Conservation (phyloP, 37 sponge, comb jelly and placozoan species). For the Hexactinellida sp. region DNA sequence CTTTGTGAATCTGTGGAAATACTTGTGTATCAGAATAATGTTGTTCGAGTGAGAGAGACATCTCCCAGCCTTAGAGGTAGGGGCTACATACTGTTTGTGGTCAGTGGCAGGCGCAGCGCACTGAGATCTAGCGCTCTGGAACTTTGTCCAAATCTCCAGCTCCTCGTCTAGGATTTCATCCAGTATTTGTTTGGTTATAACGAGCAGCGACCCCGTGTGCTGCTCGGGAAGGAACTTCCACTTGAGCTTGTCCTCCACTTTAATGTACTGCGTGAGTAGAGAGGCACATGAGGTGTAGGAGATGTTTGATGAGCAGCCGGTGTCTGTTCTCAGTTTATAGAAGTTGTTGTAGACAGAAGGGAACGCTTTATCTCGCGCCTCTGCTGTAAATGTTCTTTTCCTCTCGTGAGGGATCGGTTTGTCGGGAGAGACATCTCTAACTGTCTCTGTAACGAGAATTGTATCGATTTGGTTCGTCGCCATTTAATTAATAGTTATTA, state of each 20-base stretch:
- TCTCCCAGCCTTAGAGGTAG: not conserved
- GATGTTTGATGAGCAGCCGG: not conserved
- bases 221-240: slow-evolving; percentile 9
- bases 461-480: not conserved
- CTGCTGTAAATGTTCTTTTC: not conserved
- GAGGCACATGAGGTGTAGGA: not conserved
- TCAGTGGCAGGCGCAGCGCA: not conserved
- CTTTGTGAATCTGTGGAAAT: slow-evolving; percentile 5
- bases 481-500: not conserved
- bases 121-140: not conserved
- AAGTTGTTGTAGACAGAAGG: not conserved
- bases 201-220: not conserved
- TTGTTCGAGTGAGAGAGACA: not conserved
- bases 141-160: not conserved
- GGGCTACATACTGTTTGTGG: not conserved
- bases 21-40: not conserved
- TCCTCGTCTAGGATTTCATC: not conserved
- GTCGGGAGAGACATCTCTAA: too few relatives aligned
- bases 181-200: not conserved
- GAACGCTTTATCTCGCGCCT: not conserved
- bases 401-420: too few relatives aligned
- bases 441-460: too few relatives aligned
- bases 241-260: not conserved
- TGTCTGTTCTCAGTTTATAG: not conserved
- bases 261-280: not conserved